These are phyloP conservation scores for Perizoma flavofasciatum DNA, from an alignment of 2,888 invertebrate species.

Conservation along the genomic window DNA sequence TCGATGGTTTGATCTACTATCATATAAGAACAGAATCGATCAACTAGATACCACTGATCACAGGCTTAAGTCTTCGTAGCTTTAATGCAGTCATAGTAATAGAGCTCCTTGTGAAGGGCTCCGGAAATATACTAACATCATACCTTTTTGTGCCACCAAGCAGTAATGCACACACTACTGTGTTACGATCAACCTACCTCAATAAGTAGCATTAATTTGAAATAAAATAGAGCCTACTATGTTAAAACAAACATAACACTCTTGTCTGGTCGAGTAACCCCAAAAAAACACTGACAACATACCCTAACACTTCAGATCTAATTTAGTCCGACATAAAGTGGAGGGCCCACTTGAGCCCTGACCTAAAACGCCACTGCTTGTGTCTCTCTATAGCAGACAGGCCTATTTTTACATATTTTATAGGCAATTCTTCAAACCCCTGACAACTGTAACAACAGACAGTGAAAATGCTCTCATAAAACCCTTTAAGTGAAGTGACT, in stretches of 20 bases:
- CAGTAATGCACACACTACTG: too few relatives aligned
- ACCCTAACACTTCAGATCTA: conserved; percentile 35
- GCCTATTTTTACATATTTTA: conserved; percentile 40
- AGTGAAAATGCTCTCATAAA: conserved; percentile 30
- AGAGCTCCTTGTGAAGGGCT: too few relatives aligned
- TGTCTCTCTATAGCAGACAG: conserved; percentile 23
- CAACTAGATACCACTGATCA: too few relatives aligned
- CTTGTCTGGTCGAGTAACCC: conserved; percentile 13
- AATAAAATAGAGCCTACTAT: neutral
- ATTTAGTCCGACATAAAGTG: conserved; percentile 26
- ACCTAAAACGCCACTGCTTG: conserved; percentile 33
- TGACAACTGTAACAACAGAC: conserved; percentile 42
- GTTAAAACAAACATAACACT: conserved; percentile 5
- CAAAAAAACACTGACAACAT: conserved; percentile 26
- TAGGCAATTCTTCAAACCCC: conserved; percentile 35
- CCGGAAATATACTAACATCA: too few relatives aligned
- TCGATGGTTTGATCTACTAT: too few relatives aligned
- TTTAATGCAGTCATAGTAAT: too few relatives aligned
- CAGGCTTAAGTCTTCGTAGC: too few relatives aligned
- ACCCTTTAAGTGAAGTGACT: conserved; percentile 24
- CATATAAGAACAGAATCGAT: too few relatives aligned
- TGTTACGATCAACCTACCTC: conserved; percentile 1
- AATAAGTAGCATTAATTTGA: neutral
- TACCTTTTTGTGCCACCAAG: too few relatives aligned
- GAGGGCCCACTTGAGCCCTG: conserved; percentile 36